Evolutionary conservation across 2,113 vertebrate genomes (phyloP).

Genomic region (Atherinomorus stipes): DNA sequence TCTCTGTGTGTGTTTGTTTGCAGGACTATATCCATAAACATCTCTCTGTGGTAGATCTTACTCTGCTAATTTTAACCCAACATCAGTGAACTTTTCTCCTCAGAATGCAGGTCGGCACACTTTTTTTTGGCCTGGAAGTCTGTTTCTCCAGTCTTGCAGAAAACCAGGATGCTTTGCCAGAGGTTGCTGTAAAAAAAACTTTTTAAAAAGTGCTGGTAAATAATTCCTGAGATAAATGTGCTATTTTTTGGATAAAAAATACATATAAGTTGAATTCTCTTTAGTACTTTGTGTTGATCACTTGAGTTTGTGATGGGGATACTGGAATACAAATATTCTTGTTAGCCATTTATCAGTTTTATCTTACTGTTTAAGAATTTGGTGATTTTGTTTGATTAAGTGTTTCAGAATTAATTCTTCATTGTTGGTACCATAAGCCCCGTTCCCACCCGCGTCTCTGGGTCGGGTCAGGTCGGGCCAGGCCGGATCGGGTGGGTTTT

Average conservation of each 20-base stretch:
- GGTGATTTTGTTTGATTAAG: not conserved
- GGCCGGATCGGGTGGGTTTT: too few species aligned
- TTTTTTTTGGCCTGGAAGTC: constrained; percentile 38
- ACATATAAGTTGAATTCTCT: constrained; percentile 4
- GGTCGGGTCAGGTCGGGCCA: too few species aligned
- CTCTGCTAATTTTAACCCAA: constrained; percentile 18
- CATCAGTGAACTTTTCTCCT: constrained; percentile 42
- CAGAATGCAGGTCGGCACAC: constrained; percentile 25
- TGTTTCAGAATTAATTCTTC: too few species aligned
- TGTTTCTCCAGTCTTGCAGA: constrained; percentile 7
- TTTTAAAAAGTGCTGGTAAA: not conserved
- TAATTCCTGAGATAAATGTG: constrained; percentile 22
- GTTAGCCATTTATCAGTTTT: not conserved
- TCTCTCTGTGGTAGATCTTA: constrained; percentile 46
- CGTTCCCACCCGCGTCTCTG: too few species aligned
- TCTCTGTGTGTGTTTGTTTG: constrained; percentile 37
- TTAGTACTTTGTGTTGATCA: not conserved
- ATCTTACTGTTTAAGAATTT: too few species aligned
- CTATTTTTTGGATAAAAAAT: constrained; percentile 28
- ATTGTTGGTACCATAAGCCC: too few species aligned
- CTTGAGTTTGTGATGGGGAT: too few species aligned
- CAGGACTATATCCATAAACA: constrained; percentile 21
- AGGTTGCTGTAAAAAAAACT: constrained; percentile 19
- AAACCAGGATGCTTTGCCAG: constrained; percentile 33
- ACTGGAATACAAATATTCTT: not conserved